phyloP scores from a whole-genome alignment of 2,888 invertebrate species.

The Dexiosoma caninum region DNA sequence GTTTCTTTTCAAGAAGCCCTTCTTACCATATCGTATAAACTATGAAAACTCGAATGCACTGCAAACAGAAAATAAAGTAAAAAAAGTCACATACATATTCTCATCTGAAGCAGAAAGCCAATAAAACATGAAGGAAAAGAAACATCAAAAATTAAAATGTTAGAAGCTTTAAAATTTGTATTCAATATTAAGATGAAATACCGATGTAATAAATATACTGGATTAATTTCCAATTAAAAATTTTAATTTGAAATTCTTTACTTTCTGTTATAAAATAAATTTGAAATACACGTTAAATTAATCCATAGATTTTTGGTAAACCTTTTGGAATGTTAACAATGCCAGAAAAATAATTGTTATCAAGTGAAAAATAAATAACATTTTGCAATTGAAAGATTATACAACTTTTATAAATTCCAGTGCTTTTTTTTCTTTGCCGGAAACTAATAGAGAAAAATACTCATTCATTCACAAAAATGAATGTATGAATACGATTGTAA shows the following conservation, averaged over 20 bases:
- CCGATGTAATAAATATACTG: background rate
- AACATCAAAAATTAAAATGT: no score
- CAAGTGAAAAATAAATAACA: constrained; percentile 60
- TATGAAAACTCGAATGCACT: no score
- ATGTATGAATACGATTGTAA: background rate
- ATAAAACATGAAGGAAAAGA: no score
- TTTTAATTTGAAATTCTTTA: background rate
- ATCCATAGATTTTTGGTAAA: background rate
- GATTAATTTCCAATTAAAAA: constrained; percentile 30
- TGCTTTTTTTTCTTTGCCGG: background rate
- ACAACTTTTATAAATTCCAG: constrained; percentile 8
- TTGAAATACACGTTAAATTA: constrained; percentile 15
- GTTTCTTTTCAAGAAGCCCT: no score
- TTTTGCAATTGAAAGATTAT: constrained; percentile 58
- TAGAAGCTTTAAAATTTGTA: no score
- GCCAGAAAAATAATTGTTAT: constrained; percentile 58
- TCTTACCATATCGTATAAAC: no score
- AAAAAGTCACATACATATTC: no score
- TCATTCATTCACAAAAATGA: background rate
- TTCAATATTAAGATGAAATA: no score
- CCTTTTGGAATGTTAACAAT: constrained; percentile 45
- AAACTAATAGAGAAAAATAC: constrained; percentile 1
- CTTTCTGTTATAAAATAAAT: background rate
- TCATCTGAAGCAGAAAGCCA: no score
- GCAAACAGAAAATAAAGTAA: no score